Evolutionary conservation across 2,888 invertebrate genomes (phyloP).

Genomic region (Piscicola geometra): DNA sequence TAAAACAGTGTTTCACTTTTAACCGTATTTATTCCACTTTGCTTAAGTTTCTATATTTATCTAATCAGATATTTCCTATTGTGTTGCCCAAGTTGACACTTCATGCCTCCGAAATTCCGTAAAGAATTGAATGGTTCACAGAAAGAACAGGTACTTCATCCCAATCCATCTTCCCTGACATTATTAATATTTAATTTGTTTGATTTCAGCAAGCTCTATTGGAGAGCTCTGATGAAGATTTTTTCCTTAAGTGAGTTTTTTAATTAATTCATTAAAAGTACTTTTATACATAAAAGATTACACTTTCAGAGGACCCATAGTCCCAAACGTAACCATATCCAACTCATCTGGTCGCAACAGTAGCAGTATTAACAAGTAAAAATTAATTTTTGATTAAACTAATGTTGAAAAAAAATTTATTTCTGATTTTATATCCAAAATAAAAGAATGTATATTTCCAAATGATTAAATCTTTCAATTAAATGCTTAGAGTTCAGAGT

Average conservation of each 20-base stretch:
- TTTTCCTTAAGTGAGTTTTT: slow-evolving; percentile 48
- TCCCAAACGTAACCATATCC: slow-evolving; percentile 26
- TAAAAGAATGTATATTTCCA: no score
- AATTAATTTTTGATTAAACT: neutral
- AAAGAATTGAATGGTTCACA: neutral
- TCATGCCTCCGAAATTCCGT: slow-evolving; percentile 9
- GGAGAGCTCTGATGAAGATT: slow-evolving; percentile 53
- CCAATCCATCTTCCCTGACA: neutral
- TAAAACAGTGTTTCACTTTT: no score
- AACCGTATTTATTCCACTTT: no score
- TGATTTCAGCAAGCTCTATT: slow-evolving; percentile 49
- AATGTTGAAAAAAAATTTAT: neutral
- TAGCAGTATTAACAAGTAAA: neutral
- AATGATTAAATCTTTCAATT: slow-evolving; percentile 5
- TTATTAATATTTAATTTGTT: slow-evolving; percentile 9
- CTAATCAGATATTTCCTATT: no score
- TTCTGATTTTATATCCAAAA: neutral
- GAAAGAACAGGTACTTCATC: neutral
- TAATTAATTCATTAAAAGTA: slow-evolving; percentile 28
- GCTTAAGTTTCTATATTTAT: no score
- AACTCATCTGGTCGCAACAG: slow-evolving; percentile 17
- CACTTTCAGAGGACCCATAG: slow-evolving; percentile 26
- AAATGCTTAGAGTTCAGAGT: slow-evolving; percentile 46
- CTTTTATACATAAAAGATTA: neutral
- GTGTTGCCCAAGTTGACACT: no score